Percentiles rank a stretch among this genome's conserved stretches.
These are phyloP conservation scores for Chionodraco myersi DNA, from an alignment of 2,113 vertebrate genomes.

Conservation along the genomic window DNA sequence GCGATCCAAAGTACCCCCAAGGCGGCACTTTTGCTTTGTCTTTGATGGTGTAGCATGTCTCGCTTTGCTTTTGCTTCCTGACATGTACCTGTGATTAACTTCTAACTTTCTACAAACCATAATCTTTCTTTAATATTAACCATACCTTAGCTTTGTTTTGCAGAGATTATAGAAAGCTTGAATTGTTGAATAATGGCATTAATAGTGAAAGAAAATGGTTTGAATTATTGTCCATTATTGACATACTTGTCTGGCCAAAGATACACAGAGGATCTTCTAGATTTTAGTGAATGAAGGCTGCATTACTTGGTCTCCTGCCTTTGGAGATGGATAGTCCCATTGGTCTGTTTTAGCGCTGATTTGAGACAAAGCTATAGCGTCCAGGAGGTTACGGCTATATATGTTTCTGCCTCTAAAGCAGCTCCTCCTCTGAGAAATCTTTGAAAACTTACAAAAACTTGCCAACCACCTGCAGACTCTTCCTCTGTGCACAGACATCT, in stretches of 20 bases:
- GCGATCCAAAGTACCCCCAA: no score
- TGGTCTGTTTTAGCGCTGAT: not conserved
- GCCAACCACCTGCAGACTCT: not conserved
- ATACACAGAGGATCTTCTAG: not conserved
- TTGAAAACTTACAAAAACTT: not conserved
- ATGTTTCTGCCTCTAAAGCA: not conserved
- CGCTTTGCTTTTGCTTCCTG: not conserved
- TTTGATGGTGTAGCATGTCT: not conserved
- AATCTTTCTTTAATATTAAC: not conserved
- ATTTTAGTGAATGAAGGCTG: not conserved
- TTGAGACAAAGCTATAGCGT: not conserved
- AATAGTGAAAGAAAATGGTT: not conserved
- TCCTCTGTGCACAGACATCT: constrained; percentile 16
- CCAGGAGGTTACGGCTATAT: not conserved
- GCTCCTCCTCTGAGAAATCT: not conserved
- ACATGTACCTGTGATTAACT: not conserved
- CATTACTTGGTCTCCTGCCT: not conserved
- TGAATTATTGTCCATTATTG: not conserved
- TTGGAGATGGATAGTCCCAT: not conserved
- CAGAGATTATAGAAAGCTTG: not conserved
- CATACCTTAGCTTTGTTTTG: not conserved
- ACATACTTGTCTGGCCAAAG: not conserved
- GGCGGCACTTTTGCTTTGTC: no score
- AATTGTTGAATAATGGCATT: no score
- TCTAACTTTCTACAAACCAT: not conserved